Base-by-base conservation (phyloP, 2,888 invertebrate genomes). In the Altica lythri region DNA sequence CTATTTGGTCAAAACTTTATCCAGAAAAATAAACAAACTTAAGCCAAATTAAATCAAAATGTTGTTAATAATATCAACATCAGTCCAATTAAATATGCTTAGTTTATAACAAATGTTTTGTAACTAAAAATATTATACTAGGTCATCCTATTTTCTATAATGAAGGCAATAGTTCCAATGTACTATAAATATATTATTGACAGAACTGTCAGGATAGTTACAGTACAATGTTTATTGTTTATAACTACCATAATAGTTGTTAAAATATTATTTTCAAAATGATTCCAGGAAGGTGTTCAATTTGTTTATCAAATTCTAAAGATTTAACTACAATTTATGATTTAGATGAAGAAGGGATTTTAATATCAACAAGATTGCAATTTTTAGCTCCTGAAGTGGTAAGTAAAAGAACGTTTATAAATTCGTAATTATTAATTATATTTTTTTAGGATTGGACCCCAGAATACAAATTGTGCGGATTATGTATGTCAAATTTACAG, bases 341-440 rank as follows among this genome's bases (percentile, higher is more conserved):
- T 13, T 22, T n/a, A 22, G 56, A 60, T 49, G 52, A 54, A 40
- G 51, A 44, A 44, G 53, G 53, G 6, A 38, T 55, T 8, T 53
- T 58, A 19, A 17, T 63, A 9, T 30, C 42, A 27, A 54, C 45
- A 13, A 66, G 60, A 53, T 53, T 66, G 25, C 25, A 45, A 12
- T 54, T 51, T 32, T 35, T 66, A 30, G 62, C 57, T 8, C 62
- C 62, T 4, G 63, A 66, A 60, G 60, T 60, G 48, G 66, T 66
- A 59, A 58, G 56, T 50, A 43, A 38, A 8, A 34, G 17, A 10
- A 16, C 6, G 10, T 2, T 12, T 46, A 18, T 37, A 17, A 25
- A 16, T 8, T 13, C 4, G 2, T 17, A 16, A 2, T 35, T 8
- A 6, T 16, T 10, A 4, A 16, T 42, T 29, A n/a, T 12, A 19